Percentiles rank a stretch among this genome's conserved stretches.
Evolutionary conservation across 2,797 vertebrate species (phyloP).

Genomic region (Dallia pectoralis): DNA sequence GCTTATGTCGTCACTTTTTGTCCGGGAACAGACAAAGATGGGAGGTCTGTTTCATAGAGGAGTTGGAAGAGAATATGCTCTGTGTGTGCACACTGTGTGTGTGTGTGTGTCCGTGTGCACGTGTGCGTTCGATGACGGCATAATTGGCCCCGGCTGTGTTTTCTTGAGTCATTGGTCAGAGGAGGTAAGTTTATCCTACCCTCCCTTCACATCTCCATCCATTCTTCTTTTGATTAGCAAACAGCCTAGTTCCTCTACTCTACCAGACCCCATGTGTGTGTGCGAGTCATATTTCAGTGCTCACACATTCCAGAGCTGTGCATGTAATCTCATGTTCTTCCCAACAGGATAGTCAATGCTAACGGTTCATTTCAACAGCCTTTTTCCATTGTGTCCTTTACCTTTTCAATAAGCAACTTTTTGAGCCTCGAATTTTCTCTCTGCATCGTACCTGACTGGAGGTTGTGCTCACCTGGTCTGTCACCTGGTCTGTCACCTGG

Average conservation of each 20-base stretch:
- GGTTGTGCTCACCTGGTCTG: neutral
- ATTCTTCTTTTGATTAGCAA: slow-evolving; percentile 68
- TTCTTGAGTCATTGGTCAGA: slow-evolving; percentile 72
- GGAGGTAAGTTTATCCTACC: slow-evolving; percentile 50
- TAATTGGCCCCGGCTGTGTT: slow-evolving; percentile 79
- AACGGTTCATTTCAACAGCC: neutral
- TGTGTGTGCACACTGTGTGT: slow-evolving; percentile 26
- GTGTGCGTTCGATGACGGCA: slow-evolving; percentile 6
- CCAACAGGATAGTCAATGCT: neutral
- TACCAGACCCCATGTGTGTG: slow-evolving; percentile 39
- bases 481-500: neutral
- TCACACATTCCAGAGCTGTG: neutral
- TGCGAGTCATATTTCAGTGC: slow-evolving; percentile 28
- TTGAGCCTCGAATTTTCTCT: slow-evolving; percentile 37
- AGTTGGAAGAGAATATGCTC: slow-evolving; percentile 48
- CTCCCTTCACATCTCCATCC: slow-evolving; percentile 52
- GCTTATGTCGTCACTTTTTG: slow-evolving; percentile 21
- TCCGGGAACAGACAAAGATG: slow-evolving; percentile 29
- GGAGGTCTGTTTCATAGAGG: slow-evolving; percentile 13
- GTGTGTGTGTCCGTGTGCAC: slow-evolving; percentile 15
- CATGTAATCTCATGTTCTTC: slow-evolving; percentile 18
- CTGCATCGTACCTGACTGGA: slow-evolving; percentile 47
- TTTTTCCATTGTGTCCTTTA: slow-evolving; percentile 38
- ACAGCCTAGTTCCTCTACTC: slow-evolving; percentile 35
- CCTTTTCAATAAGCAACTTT: slow-evolving; percentile 34